Evolutionary conservation across 1,140 invertebrate species (phyloP).

Genomic region (Hydropsyche tenuis): DNA sequence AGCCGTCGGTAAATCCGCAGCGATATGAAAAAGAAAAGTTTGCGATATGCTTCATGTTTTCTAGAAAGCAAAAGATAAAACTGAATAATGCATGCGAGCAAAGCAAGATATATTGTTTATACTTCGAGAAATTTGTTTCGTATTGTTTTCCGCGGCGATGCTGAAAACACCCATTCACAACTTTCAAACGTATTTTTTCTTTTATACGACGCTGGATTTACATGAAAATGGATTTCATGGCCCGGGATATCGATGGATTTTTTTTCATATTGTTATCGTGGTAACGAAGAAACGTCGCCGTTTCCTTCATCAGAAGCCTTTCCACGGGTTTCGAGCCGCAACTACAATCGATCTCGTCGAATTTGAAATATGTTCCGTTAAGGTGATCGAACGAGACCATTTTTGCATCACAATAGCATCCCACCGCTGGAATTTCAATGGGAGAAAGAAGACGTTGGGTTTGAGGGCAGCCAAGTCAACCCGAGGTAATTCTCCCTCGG

Average conservation of each 20-base stretch:
- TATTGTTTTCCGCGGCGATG: no score
- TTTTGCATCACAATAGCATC: not conserved
- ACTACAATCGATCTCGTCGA: not conserved
- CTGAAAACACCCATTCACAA: no score
- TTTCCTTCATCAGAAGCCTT: no score
- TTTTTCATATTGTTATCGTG: not conserved
- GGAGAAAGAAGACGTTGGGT: not conserved
- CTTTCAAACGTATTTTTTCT: no score
- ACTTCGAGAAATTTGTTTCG: not conserved
- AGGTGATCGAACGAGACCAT: not conserved
- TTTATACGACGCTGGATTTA: no score
- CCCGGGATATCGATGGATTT: no score
- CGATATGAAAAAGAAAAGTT: not conserved
- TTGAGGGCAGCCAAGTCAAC: no score
- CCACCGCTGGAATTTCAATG: not conserved
- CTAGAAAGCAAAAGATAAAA: not conserved
- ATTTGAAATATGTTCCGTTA: conserved; percentile 11
- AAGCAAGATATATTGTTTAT: not conserved
- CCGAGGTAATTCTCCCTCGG: not conserved
- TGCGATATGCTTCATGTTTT: not conserved
- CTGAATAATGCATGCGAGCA: not conserved
- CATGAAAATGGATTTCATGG: no score
- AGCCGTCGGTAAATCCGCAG: no score
- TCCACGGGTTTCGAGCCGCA: not conserved
- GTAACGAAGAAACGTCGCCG: no score